Evolutionary conservation across 2,888 invertebrate genomes (phyloP).

Genomic region (Pyrrhosoma nymphula): DNA sequence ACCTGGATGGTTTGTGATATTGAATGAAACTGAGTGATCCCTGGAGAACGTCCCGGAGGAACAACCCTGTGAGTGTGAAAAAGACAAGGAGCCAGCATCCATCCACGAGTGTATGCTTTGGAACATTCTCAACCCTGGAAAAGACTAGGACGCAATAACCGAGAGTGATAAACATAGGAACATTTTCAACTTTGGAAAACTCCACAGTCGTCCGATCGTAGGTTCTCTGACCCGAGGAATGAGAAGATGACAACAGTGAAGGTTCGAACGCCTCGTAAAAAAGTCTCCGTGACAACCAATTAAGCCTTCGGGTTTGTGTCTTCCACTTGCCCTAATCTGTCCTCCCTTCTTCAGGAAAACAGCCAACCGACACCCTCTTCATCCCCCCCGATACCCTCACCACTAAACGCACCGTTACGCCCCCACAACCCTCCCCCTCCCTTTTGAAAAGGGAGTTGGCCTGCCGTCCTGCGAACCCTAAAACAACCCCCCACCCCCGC

Average conservation of each 20-base stretch:
- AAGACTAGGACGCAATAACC: too few relatives aligned
- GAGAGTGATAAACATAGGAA: too few relatives aligned
- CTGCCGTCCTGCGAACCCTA: background rate
- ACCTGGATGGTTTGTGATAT: background rate
- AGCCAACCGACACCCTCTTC: too few relatives aligned
- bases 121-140: too few relatives aligned
- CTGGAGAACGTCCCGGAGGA: background rate
- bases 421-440: background rate
- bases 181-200: background rate
- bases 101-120: background rate
- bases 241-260: background rate
- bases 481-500: conserved; percentile 11
- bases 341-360: background rate
- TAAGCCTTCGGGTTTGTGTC: background rate
- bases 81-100: background rate
- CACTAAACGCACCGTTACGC: background rate
- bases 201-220: background rate
- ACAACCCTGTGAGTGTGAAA: background rate
- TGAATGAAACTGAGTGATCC: background rate
- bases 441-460: background rate
- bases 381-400: background rate
- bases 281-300: background rate
- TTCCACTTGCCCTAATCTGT: background rate
- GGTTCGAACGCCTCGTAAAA: background rate
- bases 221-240: background rate